Percentiles rank a stretch among this genome's conserved stretches.
These are phyloP conservation scores for Ailurus styani DNA, from an alignment of 2,113 vertebrate species.

Conservation along the genomic window DNA sequence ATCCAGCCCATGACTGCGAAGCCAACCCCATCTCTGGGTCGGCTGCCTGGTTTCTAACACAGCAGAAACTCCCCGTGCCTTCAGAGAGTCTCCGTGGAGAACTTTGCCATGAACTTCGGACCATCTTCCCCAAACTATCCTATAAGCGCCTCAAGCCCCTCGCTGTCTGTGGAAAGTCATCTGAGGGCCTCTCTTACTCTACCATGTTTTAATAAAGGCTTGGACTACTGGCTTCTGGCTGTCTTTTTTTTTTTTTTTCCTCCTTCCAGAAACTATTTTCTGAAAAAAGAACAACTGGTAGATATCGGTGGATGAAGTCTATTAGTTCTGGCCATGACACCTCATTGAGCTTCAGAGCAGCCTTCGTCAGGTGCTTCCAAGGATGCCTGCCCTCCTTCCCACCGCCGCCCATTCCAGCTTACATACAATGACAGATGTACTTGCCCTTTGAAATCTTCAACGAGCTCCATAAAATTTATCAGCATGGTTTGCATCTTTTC, in stretches of 20 bases:
- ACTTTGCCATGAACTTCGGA: accelerated
- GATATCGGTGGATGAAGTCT: background rate
- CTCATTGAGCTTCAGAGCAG: background rate
- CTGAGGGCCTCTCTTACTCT: background rate
- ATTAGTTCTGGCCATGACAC: background rate
- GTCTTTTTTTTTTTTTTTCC: background rate
- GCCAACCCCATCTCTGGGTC: too few species aligned
- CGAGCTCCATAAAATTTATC: background rate
- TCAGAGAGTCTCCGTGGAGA: background rate
- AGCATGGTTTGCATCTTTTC: background rate
- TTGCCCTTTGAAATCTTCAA: background rate
- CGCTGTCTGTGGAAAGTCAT: background rate
- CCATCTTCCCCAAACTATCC: background rate
- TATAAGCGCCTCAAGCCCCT: background rate
- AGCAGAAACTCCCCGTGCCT: background rate
- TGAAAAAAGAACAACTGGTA: background rate
- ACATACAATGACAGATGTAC: background rate
- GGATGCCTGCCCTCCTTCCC: accelerated
- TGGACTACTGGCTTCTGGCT: background rate
- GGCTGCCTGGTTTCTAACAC: background rate
- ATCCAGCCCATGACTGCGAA: background rate
- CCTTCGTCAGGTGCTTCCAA: background rate
- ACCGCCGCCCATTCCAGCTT: background rate
- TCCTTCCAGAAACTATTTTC: background rate
- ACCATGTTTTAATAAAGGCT: background rate